Evolutionary conservation across 2,888 invertebrate species (phyloP).

Genomic region (Tuberolachnus salignus): DNA sequence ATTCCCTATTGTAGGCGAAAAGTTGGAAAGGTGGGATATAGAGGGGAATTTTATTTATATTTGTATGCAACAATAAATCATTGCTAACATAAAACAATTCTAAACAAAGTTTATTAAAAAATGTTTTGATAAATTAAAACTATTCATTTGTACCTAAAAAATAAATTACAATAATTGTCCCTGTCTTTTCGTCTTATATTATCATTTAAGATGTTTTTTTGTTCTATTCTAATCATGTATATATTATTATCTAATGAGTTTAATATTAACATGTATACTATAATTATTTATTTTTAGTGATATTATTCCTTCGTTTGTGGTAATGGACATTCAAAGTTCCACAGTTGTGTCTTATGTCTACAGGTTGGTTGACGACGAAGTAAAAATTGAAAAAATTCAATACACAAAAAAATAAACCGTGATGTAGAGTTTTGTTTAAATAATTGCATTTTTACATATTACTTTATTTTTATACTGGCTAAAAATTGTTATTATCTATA

Average conservation of each 20-base stretch:
- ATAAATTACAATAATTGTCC: too few relatives aligned
- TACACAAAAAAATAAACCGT: constrained; percentile 74
- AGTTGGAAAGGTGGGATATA: too few relatives aligned
- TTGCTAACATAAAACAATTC: too few relatives aligned
- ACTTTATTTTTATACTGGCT: constrained; percentile 46
- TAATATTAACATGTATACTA: background rate
- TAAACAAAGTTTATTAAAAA: too few relatives aligned
- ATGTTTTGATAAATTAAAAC: too few relatives aligned
- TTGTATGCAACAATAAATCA: too few relatives aligned
- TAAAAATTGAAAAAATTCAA: constrained; percentile 98
- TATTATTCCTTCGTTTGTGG: constrained; percentile 93
- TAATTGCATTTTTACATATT: constrained; percentile 16
- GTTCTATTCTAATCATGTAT: too few relatives aligned
- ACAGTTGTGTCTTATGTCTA: constrained; percentile 98
- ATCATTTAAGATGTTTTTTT: background rate
- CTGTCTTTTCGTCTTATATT: too few relatives aligned
- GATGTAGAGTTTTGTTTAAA: constrained; percentile 7
- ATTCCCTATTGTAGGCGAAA: too few relatives aligned
- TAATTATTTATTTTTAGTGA: constrained; percentile 69
- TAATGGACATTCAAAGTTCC: constrained; percentile 98
- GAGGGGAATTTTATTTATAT: too few relatives aligned
- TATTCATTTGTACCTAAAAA: too few relatives aligned
- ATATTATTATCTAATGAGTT: background rate
- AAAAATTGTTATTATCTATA: constrained; percentile 35
- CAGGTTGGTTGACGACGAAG: constrained; percentile 94